Evolutionary conservation across 2,888 invertebrate species (phyloP).

Genomic region (Leptodirus hochenwartii): DNA sequence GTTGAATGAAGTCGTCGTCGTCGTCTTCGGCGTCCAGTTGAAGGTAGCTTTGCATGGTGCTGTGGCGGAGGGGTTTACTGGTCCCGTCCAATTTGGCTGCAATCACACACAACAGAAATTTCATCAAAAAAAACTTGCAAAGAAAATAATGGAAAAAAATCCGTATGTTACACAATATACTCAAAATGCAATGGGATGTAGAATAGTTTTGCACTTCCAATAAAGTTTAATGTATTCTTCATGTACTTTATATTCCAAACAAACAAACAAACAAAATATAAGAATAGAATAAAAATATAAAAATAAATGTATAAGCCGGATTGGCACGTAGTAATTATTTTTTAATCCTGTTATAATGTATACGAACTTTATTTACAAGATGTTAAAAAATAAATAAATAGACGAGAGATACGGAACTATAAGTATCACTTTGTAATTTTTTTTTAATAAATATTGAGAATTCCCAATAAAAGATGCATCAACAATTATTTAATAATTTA

Average conservation of each 20-base stretch:
- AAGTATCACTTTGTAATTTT: conserved; percentile 5
- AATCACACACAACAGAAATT: conserved; percentile 27
- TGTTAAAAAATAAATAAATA: too few species aligned
- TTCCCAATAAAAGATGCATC: background rate
- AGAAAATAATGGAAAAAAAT: conserved; percentile 5
- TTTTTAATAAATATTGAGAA: background rate
- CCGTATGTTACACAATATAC: conserved; percentile 6
- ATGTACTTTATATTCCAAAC: too few species aligned
- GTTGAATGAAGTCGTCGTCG: too few species aligned
- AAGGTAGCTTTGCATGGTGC: conserved; percentile 85
- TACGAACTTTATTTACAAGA: too few species aligned
- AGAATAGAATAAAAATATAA: too few species aligned
- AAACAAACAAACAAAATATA: too few species aligned
- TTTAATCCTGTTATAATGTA: too few species aligned
- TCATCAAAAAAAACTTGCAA: conserved; percentile 9
- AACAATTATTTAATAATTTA: conserved; percentile 1
- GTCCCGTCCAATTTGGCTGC: conserved; percentile 87
- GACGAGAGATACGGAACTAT: too few species aligned
- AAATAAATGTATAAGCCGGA: too few species aligned
- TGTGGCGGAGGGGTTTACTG: conserved; percentile 49
- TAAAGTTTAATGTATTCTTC: too few species aligned
- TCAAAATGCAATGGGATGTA: conserved; percentile 3
- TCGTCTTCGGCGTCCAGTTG: conserved; percentile 47
- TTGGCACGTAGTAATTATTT: too few species aligned
- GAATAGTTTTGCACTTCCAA: too few species aligned